Percentiles rank a stretch among this genome's conserved stretches.
Evolutionary conservation across 2,797 vertebrate genomes (phyloP).

Genomic region (Microchirus variegatus): DNA sequence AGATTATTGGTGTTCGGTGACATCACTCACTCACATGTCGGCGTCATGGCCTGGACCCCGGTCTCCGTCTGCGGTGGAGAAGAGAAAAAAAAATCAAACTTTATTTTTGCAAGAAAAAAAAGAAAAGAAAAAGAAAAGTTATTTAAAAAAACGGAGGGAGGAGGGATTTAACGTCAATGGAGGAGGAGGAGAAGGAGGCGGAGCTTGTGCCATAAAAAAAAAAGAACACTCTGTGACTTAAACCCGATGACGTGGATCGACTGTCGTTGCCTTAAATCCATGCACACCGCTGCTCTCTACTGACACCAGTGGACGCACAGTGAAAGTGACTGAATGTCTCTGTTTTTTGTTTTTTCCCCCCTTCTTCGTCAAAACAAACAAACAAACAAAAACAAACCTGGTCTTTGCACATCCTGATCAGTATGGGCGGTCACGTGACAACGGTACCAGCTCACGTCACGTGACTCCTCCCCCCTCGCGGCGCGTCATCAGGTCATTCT

Average conservation of each 20-base stretch:
- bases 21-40: conserved; percentile 30
- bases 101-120: conserved; percentile 87
- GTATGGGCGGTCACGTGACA: not conserved
- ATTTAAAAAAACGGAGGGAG: conserved; percentile 79
- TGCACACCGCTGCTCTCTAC: conserved; percentile 73
- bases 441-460: not conserved
- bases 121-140: conserved; percentile 63
- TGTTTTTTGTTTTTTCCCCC: conserved; percentile 38
- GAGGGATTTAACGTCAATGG: conserved; percentile 59
- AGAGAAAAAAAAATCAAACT: conserved; percentile 71
- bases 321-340: conserved; percentile 74
- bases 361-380: conserved; percentile 2
- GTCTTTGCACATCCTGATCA: not conserved
- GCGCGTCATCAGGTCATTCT: not conserved
- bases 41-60: conserved; percentile 29
- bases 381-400: conserved; percentile 3
- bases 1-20: conserved; percentile 2
- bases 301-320: conserved; percentile 49
- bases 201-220: conserved; percentile 56
- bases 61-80: conserved; percentile 43
- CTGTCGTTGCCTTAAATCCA: conserved; percentile 81
- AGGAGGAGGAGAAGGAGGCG: conserved; percentile 46
- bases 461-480: not conserved
- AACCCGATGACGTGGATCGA: conserved; percentile 61
- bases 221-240: conserved; percentile 16